Evolutionary conservation across 2,113 vertebrate species (phyloP).

Genomic region (Pholis gunnellus): DNA sequence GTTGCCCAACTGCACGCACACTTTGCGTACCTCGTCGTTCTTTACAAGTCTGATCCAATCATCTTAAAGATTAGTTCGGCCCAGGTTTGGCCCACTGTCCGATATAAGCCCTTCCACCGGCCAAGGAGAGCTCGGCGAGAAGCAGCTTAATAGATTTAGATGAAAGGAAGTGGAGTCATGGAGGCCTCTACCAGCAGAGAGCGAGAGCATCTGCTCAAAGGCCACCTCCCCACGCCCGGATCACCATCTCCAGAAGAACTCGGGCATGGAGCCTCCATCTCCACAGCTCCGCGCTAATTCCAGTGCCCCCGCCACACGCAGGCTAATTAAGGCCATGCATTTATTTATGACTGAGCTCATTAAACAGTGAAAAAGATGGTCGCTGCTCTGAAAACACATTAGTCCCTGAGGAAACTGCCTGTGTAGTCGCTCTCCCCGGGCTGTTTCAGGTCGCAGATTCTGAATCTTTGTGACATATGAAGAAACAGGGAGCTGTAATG

Average conservation of each 20-base stretch:
- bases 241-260: conserved; percentile 79
- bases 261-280: conserved; percentile 76
- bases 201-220: conserved; percentile 87
- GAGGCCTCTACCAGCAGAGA: conserved; percentile 77
- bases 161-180: conserved; percentile 77
- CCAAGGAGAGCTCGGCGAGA: conserved; percentile 69
- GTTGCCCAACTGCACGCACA: not conserved
- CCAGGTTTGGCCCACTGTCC: conserved; percentile 37
- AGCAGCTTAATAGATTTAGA: conserved; percentile 85
- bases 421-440: conserved; percentile 78
- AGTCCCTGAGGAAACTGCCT: conserved; percentile 79
- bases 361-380: conserved; percentile 80
- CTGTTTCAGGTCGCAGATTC: conserved; percentile 75
- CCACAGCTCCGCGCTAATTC: conserved; percentile 72
- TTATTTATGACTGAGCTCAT: conserved; percentile 87
- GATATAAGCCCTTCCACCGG: conserved; percentile 51
- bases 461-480: conserved; percentile 77
- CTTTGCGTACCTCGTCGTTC: not conserved
- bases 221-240: conserved; percentile 81
- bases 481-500: conserved; percentile 60
- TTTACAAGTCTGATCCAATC: conserved; percentile 22
- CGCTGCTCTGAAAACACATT: conserved; percentile 79
- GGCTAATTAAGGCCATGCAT: conserved; percentile 87
- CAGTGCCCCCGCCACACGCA: conserved; percentile 75
- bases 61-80: conserved; percentile 38